Evolutionary conservation across 2,888 invertebrate genomes (phyloP), one percentile per base, ranked within the genome.

Genomic region (Deilephila elpenor): DNA sequence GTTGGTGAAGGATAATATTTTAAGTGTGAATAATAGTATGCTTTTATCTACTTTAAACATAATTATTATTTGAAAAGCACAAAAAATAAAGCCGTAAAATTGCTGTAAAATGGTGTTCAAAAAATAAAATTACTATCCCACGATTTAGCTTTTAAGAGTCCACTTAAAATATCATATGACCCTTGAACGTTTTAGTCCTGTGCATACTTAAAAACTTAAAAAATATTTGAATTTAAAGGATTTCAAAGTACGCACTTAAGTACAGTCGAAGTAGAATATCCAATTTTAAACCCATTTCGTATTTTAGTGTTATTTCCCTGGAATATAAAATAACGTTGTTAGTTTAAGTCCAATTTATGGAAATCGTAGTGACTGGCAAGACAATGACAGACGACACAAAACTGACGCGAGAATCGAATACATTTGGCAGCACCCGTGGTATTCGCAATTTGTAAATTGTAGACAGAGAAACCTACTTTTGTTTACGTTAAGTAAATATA

Each of bases 161-260:
- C 64, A 64, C 64, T 64, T 64, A 11, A 20, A 44, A 44, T 64
- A 5, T 20, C 64, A 44, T 14, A n/a, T 20, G 14, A 20, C 8
- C 20, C 64, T 64, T 20, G 37, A 44, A 64, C 64, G 44, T 37
- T 32, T 60, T 60, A 17, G n/a, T 17, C n/a, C 62, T 44, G 64
- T n/a, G 37, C n/a, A 14, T 20, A 14, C 64, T 44, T 64, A 20
- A 20, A 64, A 20, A 20, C 20, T 44, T 14, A 44, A 44, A 44
- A 44, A 11, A 11, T 44, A 44, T 44, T 44, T 25, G 25, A 25
- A 25, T 25, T 44, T 14, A 11, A 20, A 20, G 25, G 20, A 64
- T 20, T 64, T 8, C 44, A 17, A 44, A 64, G 44, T 64, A 37
- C 20, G 11, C 1, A 44, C 64, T 64, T 64, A 37, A 64, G 19